Base-by-base conservation (phyloP, 2,888 invertebrate species). In the Phortica okadai region DNA sequence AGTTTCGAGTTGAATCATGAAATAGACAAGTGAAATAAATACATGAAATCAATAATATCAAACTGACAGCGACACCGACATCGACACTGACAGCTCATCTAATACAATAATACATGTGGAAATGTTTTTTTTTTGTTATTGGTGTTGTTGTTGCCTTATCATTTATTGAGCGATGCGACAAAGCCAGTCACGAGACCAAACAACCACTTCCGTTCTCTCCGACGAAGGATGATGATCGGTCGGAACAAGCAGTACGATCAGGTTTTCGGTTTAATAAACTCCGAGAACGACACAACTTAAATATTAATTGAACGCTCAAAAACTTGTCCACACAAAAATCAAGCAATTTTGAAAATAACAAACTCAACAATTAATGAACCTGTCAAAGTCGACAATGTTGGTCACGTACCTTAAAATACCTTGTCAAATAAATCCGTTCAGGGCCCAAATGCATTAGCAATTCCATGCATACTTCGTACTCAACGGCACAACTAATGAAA, bases 201-300 rank as follows among this genome's bases (percentile, higher is more conserved):
- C 21, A 21, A 21, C 21, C 21, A 44, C 62, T 72, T 75, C 14
- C 42, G 56, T 64, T 74, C 14, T 66, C 62, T 76, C 73, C 50
- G 74, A 64, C 64, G 64, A 70, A 70, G 75, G 75, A 50, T 50
- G 14, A 14, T 58, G 8, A 11, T 73, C 42, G 75, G 66, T 78
- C 78, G 84, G 86, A 8, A 82, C 83, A 86, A 84, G 83, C 86
- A 75, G 86, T 84, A 84, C 83, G 78, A 78, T 81, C 80, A 76
- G 78, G 75, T 77, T 82, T 62, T 42, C 44, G 50, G 67, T 54
- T 59, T 70, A 73, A 58, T 8, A 56, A 33, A 8, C 54, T 54
- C 14, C 25, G 73, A 73, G 16, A 58, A 25, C 41, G 41, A 44
- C 67, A 14, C 67, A 41, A 7, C 42, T 21, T 50, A 50, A 45